A percentile compares a stretch with the other conserved stretches of the same genome.
Conservation (phyloP, 2,113 vertebrate genomes). For the Acanthochromis polyacanthus region DNA sequence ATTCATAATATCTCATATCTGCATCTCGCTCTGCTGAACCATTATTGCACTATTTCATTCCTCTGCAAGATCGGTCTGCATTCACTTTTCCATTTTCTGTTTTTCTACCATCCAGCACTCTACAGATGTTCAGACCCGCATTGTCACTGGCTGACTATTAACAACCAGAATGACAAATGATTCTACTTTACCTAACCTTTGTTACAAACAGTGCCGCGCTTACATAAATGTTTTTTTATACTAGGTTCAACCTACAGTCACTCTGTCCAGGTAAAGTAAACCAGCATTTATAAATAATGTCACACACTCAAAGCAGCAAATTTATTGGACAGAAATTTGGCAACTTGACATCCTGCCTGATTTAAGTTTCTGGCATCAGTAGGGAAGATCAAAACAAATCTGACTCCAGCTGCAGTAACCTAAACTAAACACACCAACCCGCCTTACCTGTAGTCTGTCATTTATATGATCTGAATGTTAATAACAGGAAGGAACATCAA, state of each 20-base stretch:
- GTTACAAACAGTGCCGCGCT: not conserved
- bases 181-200: not conserved
- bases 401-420: not conserved
- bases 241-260: not conserved
- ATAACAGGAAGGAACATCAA: slow-evolving; percentile 6
- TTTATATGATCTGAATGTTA: slow-evolving; percentile 27
- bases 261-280: not conserved
- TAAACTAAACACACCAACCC: slow-evolving; percentile 15
- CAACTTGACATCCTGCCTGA: not conserved
- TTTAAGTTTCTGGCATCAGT: not conserved
- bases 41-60: not conserved
- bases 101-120: not conserved
- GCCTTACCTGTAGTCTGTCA: slow-evolving; percentile 18
- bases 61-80: not conserved
- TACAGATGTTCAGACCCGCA: not conserved
- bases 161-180: not conserved
- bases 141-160: too few species aligned
- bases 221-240: slow-evolving; percentile 2
- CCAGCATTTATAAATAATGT: slow-evolving; percentile 15
- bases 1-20: not conserved
- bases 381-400: slow-evolving; percentile 14
- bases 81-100: not conserved
- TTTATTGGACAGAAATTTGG: slow-evolving; percentile 5
- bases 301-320: not conserved
- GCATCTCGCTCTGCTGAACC: not conserved